phyloP scores from a whole-genome alignment of 2,113 vertebrate genomes.

The Brevimyrus niger region DNA sequence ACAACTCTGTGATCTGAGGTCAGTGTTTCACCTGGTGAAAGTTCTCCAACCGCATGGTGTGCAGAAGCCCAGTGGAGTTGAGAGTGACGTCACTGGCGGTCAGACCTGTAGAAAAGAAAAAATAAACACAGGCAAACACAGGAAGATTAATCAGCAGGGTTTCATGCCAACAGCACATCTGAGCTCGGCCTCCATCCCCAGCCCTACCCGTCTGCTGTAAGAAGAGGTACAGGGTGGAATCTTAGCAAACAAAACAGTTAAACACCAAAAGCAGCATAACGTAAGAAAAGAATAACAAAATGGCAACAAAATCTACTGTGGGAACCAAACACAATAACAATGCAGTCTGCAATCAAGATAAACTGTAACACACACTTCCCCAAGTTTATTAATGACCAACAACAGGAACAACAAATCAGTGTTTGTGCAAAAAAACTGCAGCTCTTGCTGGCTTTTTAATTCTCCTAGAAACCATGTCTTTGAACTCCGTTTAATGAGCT shows the following conservation, averaged over 20 bases:
- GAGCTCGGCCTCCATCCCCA: background rate
- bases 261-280: too few species aligned
- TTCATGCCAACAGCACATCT: background rate
- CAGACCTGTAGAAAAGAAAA: conserved; percentile 60
- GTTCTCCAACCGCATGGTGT: conserved; percentile 75
- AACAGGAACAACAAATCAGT: too few species aligned
- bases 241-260: background rate
- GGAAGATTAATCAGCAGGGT: background rate
- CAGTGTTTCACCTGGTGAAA: conserved; percentile 74
- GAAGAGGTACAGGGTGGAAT: background rate
- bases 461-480: too few species aligned
- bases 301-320: too few species aligned
- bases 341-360: too few species aligned
- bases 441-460: too few species aligned
- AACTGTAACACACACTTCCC: too few species aligned
- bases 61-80: conserved; percentile 74
- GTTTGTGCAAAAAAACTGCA: too few species aligned
- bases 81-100: conserved; percentile 68
- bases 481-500: too few species aligned
- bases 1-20: background rate
- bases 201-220: background rate
- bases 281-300: too few species aligned
- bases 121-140: background rate
- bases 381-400: too few species aligned
- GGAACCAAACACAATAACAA: too few species aligned